phyloP scores from a whole-genome alignment of 2,797 vertebrate species.

The Enteromius paludinosus region DNA sequence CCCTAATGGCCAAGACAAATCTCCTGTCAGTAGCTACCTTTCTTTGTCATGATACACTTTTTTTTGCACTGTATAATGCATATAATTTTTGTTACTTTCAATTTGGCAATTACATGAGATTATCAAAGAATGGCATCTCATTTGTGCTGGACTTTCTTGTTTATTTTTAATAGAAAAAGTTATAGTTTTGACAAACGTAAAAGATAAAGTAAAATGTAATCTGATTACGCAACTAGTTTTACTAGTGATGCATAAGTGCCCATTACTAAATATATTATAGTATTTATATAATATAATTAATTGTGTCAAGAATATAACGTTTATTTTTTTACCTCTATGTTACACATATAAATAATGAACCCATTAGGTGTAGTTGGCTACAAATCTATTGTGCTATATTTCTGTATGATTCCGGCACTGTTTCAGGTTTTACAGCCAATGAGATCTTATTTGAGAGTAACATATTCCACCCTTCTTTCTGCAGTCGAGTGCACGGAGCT shows the following conservation, averaged over 20 bases:
- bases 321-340: neutral
- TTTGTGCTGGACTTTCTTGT: neutral
- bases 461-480: neutral
- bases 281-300: neutral
- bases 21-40: constrained; percentile 79
- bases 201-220: neutral
- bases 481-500: constrained; percentile 86
- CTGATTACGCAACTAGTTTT: too few relatives aligned
- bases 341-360: neutral
- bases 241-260: too few relatives aligned
- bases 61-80: neutral
- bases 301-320: neutral
- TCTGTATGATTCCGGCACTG: neutral
- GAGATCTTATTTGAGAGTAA: neutral
- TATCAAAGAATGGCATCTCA: neutral
- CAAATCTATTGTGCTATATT: neutral
- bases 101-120: neutral
- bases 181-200: neutral
- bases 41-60: neutral
- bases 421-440: neutral
- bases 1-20: constrained; percentile 85
- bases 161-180: neutral
- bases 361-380: neutral
- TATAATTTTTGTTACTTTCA: neutral
- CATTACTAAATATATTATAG: neutral